phyloP scores from a whole-genome alignment of 2,888 invertebrate genomes.

The Erannis defoliaria region DNA sequence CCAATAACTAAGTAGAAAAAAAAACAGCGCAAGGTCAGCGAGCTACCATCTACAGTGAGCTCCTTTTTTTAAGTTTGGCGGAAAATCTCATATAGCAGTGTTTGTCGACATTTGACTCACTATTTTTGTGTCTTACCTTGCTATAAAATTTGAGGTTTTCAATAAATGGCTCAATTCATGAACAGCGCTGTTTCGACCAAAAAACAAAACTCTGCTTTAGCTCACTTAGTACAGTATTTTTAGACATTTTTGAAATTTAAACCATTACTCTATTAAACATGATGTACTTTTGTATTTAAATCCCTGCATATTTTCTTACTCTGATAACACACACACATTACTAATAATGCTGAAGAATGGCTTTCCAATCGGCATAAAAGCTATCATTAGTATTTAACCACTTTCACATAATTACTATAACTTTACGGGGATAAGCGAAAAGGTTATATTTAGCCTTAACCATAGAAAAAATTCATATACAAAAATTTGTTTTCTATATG shows the following conservation, averaged over 20 bases:
- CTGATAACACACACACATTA: not conserved
- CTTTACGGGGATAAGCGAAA: too few relatives aligned
- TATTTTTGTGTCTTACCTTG: conserved; percentile 56
- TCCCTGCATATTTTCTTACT: not conserved
- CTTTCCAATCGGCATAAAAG: conserved; percentile 36
- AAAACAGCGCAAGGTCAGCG: too few relatives aligned
- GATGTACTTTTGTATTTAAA: not conserved
- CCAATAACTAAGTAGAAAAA: too few relatives aligned
- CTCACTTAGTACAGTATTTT: not conserved
- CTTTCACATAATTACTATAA: not conserved
- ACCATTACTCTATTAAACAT: not conserved
- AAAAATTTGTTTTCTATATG: too few relatives aligned
- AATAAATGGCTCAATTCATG: conserved; percentile 87
- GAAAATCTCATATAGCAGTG: too few relatives aligned
- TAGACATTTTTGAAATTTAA: not conserved
- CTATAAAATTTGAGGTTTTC: conserved; percentile 75
- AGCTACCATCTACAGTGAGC: too few relatives aligned
- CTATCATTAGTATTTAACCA: conserved; percentile 15
- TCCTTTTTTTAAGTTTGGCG: too few relatives aligned
- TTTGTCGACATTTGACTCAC: too few relatives aligned
- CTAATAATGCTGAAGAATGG: not conserved
- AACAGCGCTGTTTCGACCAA: conserved; percentile 66
- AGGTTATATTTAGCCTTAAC: too few relatives aligned
- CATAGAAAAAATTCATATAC: too few relatives aligned
- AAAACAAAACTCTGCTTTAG: conserved; percentile 55